Percentiles rank a stretch among this genome's conserved stretches.
These are phyloP conservation scores for Tortrix viridana DNA, from an alignment of 2,888 invertebrate genomes.

Conservation along the genomic window DNA sequence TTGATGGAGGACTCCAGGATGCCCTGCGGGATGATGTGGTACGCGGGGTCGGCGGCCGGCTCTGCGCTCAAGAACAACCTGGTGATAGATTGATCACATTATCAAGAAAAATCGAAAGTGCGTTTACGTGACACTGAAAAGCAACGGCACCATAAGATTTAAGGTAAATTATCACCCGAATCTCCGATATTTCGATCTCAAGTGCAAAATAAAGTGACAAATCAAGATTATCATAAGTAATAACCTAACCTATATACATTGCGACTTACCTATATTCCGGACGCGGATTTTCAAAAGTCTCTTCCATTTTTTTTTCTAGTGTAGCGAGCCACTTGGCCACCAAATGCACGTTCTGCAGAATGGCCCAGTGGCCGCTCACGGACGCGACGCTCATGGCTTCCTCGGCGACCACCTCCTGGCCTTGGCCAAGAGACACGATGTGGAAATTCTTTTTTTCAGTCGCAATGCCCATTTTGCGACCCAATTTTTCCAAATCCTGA, in stretches of 20 bases:
- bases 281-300: conserved; percentile 87
- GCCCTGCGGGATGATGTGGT: conserved; percentile 90
- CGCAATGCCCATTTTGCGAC: conserved; percentile 91
- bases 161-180: no score
- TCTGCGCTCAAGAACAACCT: conserved; percentile 95
- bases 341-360: conserved; percentile 96
- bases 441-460: conserved; percentile 93
- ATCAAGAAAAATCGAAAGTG: no score
- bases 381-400: conserved; percentile 92
- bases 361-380: conserved; percentile 94
- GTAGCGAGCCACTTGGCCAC: conserved; percentile 94
- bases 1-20: conserved; percentile 97
- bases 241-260: conserved; percentile 40
- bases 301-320: conserved; percentile 96
- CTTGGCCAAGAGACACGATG: conserved; percentile 97
- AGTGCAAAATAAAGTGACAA: no score
- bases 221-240: not conserved
- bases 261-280: conserved; percentile 79
- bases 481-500: conserved; percentile 94
- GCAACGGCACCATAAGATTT: no score
- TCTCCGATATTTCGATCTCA: no score
- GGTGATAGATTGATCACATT: not conserved
- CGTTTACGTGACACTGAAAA: no score
- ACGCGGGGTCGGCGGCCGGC: conserved; percentile 88
- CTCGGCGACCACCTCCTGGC: conserved; percentile 96